phyloP scores from a whole-genome alignment of 2,113 vertebrate genomes.

The Percina caprodes region DNA sequence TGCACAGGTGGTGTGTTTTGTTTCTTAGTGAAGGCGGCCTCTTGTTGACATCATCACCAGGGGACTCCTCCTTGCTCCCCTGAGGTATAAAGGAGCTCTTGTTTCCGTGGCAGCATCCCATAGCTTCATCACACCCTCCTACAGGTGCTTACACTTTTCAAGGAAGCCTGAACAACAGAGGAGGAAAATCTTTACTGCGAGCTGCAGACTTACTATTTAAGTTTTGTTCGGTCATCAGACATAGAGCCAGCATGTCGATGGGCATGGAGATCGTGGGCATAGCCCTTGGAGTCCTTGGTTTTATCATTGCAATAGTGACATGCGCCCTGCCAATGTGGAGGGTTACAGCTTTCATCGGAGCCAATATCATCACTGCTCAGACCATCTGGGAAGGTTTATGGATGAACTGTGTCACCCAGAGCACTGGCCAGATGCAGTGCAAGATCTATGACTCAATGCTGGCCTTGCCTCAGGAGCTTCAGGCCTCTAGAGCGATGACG shows the following conservation, averaged over 20 bases:
- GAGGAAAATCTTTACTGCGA: neutral
- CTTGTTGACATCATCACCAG: slow-evolving; percentile 69
- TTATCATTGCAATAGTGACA: slow-evolving; percentile 78
- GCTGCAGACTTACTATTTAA: neutral
- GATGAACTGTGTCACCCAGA: slow-evolving; percentile 86
- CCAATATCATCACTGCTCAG: slow-evolving; percentile 86
- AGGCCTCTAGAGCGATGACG: slow-evolving; percentile 84
- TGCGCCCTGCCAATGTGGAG: slow-evolving; percentile 86
- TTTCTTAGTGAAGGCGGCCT: slow-evolving; percentile 36
- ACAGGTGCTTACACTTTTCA: slow-evolving; percentile 40
- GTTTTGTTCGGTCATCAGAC: neutral
- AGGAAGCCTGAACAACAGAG: slow-evolving; percentile 16
- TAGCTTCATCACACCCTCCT: slow-evolving; percentile 36
- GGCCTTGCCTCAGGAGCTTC: slow-evolving; percentile 79
- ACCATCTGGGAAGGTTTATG: slow-evolving; percentile 84
- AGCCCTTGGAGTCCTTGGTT: slow-evolving; percentile 80
- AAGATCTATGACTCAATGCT: slow-evolving; percentile 87
- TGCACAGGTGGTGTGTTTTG: slow-evolving; percentile 51
- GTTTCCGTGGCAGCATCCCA: slow-evolving; percentile 71
- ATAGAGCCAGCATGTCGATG: slow-evolving; percentile 79
- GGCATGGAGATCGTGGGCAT: slow-evolving; percentile 86
- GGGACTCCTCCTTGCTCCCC: slow-evolving; percentile 72
- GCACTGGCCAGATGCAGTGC: slow-evolving; percentile 88
- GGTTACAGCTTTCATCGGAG: slow-evolving; percentile 82
- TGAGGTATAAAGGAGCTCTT: slow-evolving; percentile 78